Evolutionary conservation across 2,888 invertebrate genomes (phyloP), one percentile per base, ranked within the genome.

Genomic region (Polyploca ridens): DNA sequence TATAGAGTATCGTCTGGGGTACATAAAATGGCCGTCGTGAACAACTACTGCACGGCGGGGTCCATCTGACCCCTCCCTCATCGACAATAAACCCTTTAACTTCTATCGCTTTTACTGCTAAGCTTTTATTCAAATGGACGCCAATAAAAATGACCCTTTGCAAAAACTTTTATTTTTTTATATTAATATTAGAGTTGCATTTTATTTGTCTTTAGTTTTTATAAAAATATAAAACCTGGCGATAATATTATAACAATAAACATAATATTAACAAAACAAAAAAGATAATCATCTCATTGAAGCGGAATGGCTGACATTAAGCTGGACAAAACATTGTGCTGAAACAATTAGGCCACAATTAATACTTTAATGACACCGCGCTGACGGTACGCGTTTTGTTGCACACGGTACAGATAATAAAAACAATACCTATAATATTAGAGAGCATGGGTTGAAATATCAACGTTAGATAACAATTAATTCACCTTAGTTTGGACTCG

Each of bases 271-370:
- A 19, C 11, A 38, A 35, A 38, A 38, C 35, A 35, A 16, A 60
- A 60, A 38, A 41, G 19, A 60, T 61, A 61, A 61, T 44, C n/a
- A 13, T 16, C 41, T 13, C 41, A 61, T 61, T 44, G 38, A 27
- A 13, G 11, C 19, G 58, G 11, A 62, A 63, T 33, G 46, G 16
- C 19, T 5, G 41, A 14, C 38, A 57, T 64, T 57, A 41, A n/a
- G 49, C 27, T 16, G 35, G 59, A 14, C 60, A 49, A 38, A 61
- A 61, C 61, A 61, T 64, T 60, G 64, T 41, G 41, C 7, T 33
- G 44, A 54, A 66, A 70, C 66, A 64, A 66, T 65, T 66, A 38
- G 49, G 49, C 41, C 38, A 54, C 58, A 61, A 68, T 68, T 66
- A 66, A 59, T 58, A 64, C 62, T 64, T 64, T 65, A 62, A 64